These are phyloP conservation scores for Apolygus lucorum DNA, from an alignment of 1,140 invertebrate genomes.

Conservation along the genomic window DNA sequence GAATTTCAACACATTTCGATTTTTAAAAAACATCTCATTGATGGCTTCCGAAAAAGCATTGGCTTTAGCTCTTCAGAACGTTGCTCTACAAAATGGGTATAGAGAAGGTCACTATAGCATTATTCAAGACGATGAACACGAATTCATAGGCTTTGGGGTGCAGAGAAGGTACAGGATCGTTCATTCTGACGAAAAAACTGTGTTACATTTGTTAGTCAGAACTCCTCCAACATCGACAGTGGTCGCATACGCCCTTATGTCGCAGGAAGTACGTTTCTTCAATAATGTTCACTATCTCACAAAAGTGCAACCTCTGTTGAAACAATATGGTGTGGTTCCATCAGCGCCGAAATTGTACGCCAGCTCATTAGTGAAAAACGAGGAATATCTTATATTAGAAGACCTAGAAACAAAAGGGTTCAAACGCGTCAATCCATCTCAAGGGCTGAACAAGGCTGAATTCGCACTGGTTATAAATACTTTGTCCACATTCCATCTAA, in stretches of 20 bases:
- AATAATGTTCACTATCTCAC: neutral
- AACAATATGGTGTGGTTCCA: neutral
- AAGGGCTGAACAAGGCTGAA: neutral
- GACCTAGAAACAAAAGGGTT: neutral
- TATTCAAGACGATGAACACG: neutral
- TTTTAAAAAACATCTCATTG: too few relatives aligned
- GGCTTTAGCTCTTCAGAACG: neutral
- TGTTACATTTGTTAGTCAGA: neutral
- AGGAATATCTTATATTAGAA: constrained; percentile 1
- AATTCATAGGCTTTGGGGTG: neutral
- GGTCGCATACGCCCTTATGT: neutral
- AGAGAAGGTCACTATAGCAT: neutral
- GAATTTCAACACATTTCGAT: too few relatives aligned
- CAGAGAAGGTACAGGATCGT: neutral
- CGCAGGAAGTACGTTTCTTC: neutral
- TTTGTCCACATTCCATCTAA: neutral
- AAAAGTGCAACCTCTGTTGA: neutral
- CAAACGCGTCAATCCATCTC: neutral
- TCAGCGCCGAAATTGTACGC: neutral
- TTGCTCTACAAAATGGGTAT: neutral
- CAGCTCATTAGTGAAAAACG: neutral
- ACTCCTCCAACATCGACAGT: neutral
- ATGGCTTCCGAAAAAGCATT: neutral
- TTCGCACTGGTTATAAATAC: neutral
- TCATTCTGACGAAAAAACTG: neutral